Percentiles rank a stretch among this genome's conserved stretches.
These are phyloP conservation scores for Odontamblyopus lacepedii DNA, from an alignment of 2,797 vertebrate genomes.

Conservation along the genomic window DNA sequence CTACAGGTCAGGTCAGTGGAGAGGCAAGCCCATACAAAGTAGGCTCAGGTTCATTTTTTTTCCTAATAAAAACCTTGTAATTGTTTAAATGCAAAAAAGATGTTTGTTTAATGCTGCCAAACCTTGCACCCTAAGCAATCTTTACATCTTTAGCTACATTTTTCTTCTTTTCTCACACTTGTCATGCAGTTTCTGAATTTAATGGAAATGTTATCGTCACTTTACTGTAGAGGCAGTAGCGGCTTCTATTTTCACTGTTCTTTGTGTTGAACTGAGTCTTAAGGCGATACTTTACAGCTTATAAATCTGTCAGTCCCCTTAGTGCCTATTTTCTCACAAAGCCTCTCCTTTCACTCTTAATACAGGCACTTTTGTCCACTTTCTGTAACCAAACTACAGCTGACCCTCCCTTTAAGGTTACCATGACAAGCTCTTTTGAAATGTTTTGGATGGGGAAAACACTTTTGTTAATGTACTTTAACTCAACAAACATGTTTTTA, in stretches of 20 bases:
- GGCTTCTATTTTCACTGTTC: not conserved
- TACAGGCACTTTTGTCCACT: not conserved
- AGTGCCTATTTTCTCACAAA: slow-evolving; percentile 10
- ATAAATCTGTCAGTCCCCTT: slow-evolving; percentile 6
- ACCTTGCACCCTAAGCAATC: too few species aligned
- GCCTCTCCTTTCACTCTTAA: not conserved
- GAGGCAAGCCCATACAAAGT: too few species aligned
- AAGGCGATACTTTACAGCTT: slow-evolving; percentile 5
- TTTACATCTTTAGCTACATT: too few species aligned
- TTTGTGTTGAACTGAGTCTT: not conserved
- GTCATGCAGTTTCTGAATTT: not conserved
- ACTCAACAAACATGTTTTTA: not conserved
- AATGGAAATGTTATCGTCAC: not conserved
- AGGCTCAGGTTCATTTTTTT: too few species aligned
- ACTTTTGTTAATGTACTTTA: not conserved
- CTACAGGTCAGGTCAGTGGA: too few species aligned
- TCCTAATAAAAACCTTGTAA: too few species aligned
- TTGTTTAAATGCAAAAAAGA: too few species aligned
- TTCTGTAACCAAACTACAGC: slow-evolving; percentile 7
- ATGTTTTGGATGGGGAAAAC: not conserved
- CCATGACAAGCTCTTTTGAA: not conserved
- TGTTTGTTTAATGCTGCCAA: too few species aligned
- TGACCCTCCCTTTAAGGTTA: not conserved
- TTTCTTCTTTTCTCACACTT: not conserved
- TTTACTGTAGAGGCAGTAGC: not conserved